Percentiles rank a stretch among this genome's conserved stretches.
These are phyloP conservation scores for Cyanistes caeruleus DNA, from an alignment of 2,113 vertebrate genomes.

Conservation along the genomic window DNA sequence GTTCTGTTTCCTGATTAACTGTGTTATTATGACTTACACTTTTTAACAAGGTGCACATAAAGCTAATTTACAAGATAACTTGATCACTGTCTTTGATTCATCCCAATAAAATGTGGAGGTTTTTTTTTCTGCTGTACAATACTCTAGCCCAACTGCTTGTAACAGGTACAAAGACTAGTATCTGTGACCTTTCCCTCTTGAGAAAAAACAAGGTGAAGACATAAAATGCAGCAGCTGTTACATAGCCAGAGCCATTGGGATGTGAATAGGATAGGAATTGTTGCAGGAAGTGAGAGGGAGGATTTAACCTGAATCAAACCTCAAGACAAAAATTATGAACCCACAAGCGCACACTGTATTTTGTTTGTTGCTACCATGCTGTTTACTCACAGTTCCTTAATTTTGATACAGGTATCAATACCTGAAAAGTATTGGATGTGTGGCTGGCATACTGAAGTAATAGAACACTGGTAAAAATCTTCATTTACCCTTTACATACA, in stretches of 20 bases:
- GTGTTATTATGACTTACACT: conserved; percentile 40
- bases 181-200: not conserved
- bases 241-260: not conserved
- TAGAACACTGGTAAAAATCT: not conserved
- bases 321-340: not conserved
- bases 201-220: not conserved
- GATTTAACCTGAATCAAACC: not conserved
- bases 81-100: conserved; percentile 39
- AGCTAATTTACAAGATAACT: conserved; percentile 50
- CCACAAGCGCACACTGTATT: not conserved
- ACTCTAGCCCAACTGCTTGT: not conserved
- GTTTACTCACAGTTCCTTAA: not conserved
- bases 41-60: conserved; percentile 34
- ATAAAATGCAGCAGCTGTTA: not conserved
- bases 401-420: not conserved
- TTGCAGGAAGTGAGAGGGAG: not conserved
- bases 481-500: not conserved
- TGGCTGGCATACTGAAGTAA: not conserved
- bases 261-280: not conserved
- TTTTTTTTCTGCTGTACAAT: not conserved
- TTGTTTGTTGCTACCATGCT: not conserved
- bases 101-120: conserved; percentile 11
- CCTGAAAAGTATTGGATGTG: not conserved
- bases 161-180: not conserved
- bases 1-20: conserved; percentile 56